phyloP scores from a whole-genome alignment of 2,113 vertebrate species.

The Hippopotamus amphibius region DNA sequence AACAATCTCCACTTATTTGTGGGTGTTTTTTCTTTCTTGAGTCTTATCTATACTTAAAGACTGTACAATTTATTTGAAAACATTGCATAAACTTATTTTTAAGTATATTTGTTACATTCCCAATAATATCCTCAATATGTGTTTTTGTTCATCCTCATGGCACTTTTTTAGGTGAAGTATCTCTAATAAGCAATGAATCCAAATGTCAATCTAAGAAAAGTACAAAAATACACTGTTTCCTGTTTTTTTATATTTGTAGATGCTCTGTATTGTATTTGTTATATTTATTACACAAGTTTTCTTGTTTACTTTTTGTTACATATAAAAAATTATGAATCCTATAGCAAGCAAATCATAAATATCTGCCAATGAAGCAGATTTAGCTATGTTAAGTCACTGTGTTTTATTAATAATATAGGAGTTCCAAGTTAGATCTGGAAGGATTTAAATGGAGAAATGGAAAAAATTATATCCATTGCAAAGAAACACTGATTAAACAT shows the following conservation, averaged over 20 bases:
- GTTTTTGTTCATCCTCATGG: background rate
- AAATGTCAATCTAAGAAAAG: background rate
- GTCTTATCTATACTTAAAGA: conserved; percentile 4
- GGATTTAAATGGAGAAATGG: background rate
- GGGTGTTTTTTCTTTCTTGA: background rate
- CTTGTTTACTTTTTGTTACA: background rate
- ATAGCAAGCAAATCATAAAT: background rate
- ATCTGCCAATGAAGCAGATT: background rate
- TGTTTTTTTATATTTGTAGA: background rate
- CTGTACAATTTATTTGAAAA: background rate
- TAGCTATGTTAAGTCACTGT: background rate
- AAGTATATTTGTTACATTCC: conserved; percentile 5
- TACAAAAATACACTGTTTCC: background rate
- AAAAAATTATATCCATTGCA: background rate
- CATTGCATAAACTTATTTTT: background rate
- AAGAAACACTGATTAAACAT: background rate
- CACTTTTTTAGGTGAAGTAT: background rate
- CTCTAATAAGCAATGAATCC: background rate
- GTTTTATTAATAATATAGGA: conserved; percentile 47
- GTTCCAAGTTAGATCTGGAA: conserved; percentile 41
- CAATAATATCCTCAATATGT: background rate
- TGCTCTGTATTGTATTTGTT: background rate
- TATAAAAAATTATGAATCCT: background rate
- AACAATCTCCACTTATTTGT: background rate
- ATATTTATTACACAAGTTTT: background rate